Percentiles rank a stretch among this genome's conserved stretches.
These are phyloP conservation scores for Orchesellides sinensis DNA, from an alignment of 2,888 invertebrate species.

Conservation along the genomic window DNA sequence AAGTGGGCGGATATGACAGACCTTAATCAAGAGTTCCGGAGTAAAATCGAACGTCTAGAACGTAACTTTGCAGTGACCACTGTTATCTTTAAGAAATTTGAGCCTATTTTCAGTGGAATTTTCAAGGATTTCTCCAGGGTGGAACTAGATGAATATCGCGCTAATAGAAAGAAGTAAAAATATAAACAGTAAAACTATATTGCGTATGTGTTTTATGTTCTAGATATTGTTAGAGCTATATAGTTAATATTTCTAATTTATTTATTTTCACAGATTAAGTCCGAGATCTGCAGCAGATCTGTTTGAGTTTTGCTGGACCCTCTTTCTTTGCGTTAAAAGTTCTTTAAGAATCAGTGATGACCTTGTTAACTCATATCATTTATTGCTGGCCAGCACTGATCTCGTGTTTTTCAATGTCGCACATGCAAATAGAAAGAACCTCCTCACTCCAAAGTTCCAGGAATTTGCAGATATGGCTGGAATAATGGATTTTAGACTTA, in stretches of 20 bases:
- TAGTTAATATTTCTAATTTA: not conserved
- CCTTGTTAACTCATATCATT: slow-evolving; percentile 94
- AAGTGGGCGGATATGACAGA: slow-evolving; percentile 97
- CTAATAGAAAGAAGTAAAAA: slow-evolving; percentile 73
- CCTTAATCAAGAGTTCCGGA: slow-evolving; percentile 88
- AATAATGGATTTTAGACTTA: slow-evolving; percentile 80
- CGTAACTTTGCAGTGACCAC: slow-evolving; percentile 95
- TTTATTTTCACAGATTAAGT: slow-evolving; percentile 79
- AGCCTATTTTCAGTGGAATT: slow-evolving; percentile 91
- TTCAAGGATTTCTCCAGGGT: slow-evolving; percentile 82
- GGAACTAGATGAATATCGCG: slow-evolving; percentile 72
- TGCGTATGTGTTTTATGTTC: too few relatives aligned
- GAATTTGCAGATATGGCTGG: slow-evolving; percentile 81
- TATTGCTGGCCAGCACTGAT: slow-evolving; percentile 94
- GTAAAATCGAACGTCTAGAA: slow-evolving; percentile 90
- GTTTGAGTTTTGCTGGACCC: slow-evolving; percentile 95
- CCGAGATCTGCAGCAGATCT: slow-evolving; percentile 90
- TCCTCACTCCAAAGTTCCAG: slow-evolving; percentile 90
- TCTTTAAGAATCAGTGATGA: slow-evolving; percentile 91
- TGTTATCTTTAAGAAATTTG: slow-evolving; percentile 94
- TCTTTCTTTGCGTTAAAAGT: slow-evolving; percentile 93
- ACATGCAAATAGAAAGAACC: slow-evolving; percentile 86
- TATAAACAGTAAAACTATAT: not conserved
- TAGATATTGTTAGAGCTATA: too few relatives aligned
- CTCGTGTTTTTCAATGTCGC: slow-evolving; percentile 92